Conservation (phyloP, 2,113 vertebrate genomes). For the Tautogolabrus adspersus region DNA sequence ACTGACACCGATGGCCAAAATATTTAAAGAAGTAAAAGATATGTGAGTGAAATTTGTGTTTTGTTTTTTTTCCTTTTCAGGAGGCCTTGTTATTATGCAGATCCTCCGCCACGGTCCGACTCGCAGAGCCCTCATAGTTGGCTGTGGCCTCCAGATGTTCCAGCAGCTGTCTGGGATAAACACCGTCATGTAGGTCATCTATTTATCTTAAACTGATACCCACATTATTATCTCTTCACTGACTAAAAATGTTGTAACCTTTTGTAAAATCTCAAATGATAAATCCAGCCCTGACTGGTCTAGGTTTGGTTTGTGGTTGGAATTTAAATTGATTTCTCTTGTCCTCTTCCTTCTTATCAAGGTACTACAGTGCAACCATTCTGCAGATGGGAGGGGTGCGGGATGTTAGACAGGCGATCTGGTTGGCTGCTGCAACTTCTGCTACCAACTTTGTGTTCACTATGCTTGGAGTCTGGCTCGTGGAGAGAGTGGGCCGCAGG, state of each 20-base stretch:
- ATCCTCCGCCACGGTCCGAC: conserved; percentile 90
- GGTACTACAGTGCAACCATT: conserved; percentile 99
- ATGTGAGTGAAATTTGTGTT: neutral
- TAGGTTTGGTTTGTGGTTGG: neutral
- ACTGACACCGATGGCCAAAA: neutral
- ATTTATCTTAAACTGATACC: neutral
- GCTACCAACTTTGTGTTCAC: conserved; percentile 97
- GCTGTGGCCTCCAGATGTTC: conserved; percentile 97
- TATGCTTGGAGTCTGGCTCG: conserved; percentile 93
- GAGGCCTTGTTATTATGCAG: conserved; percentile 88
- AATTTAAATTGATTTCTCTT: neutral
- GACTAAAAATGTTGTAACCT: neutral
- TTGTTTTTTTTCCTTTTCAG: conserved; percentile 66
- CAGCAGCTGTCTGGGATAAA: conserved; percentile 98
- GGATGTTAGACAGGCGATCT: conserved; percentile 93
- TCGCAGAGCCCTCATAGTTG: conserved; percentile 92
- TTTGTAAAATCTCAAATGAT: neutral
- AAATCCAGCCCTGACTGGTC: neutral
- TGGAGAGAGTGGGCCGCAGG: conserved; percentile 93
- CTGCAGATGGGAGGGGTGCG: conserved; percentile 97
- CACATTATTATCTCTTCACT: neutral
- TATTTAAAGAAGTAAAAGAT: neutral
- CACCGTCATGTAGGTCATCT: conserved; percentile 95
- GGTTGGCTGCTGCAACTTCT: conserved; percentile 92
- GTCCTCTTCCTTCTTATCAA: conserved; percentile 38